Evolutionary conservation across 1,140 invertebrate species (phyloP), one percentile per base, ranked within the genome.

Genomic region (Cherax destructor): DNA sequence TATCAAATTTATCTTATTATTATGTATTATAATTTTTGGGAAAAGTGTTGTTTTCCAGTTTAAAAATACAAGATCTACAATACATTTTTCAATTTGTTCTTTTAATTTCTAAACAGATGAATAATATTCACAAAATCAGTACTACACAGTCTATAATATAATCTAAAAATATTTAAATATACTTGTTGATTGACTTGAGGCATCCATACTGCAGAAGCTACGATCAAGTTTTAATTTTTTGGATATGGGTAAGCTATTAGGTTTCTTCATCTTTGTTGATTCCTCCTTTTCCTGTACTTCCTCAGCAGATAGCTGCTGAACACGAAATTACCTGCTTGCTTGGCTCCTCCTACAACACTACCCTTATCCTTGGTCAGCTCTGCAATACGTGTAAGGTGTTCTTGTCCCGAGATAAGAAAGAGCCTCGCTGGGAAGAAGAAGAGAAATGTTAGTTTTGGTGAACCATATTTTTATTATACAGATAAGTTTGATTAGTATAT

Each of bases 231-330:
- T 91, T 18, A 83, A 18, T 50, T 69, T 84, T 21, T 91, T 91
- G 21, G 79, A 24, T 13, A 7, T 72, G 9, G 88, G 81, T 30
- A 85, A 52, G 56, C 83, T 79, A 9, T 77, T 9, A 24, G 52
- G 65, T 11, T 56, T 83, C 30, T 79, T 84, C 50, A 76, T 1
- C 18, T 72, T 83, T 47, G 80, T 30, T n/a, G 81, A 83, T 56
- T 65, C 59, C 47, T 83, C 59, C 24, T 87, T 85, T 61, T 85
- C 74, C 56, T 93, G 49, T 47, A 81, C 81, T n/a, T 93, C 92
- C 50, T 93, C 91, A 16, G 79, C 92, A 50, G 90, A 85, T 30
- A 93, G 52, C 6, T 91, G 87, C 69, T 93, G 90, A 93, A 93
- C 30, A 93, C 87, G 81, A 93, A 93, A 77, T 92, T 93, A 1